Conservation (phyloP, 1,140 invertebrate genomes). For the Drosophila chauvacae region DNA sequence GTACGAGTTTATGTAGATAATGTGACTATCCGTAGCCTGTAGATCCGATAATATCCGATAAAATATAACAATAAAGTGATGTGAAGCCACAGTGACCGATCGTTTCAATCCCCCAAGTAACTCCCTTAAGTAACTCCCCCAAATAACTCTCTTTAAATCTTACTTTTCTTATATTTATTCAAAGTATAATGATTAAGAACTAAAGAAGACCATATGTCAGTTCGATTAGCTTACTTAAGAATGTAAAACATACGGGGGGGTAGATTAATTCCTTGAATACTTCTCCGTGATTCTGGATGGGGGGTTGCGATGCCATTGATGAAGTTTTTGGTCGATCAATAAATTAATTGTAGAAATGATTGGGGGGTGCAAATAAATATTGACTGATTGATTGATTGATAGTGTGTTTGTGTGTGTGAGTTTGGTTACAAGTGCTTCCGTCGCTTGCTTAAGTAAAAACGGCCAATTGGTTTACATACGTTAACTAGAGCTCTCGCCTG, state of each 20-base stretch:
- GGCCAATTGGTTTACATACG: slow-evolving; percentile 64
- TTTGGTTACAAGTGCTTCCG: slow-evolving; percentile 11
- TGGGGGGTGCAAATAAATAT: slow-evolving; percentile 48
- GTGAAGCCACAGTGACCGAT: slow-evolving; percentile 12
- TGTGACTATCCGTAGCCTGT: slow-evolving; percentile 53
- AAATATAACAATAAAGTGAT: slow-evolving; percentile 34
- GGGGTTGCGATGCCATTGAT: slow-evolving; percentile 38
- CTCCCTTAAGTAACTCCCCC: neutral
- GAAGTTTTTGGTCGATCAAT: slow-evolving; percentile 58
- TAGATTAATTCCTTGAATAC: slow-evolving; percentile 66
- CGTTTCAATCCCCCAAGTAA: slow-evolving; percentile 9
- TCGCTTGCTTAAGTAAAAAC: slow-evolving; percentile 67
- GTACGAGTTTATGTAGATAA: slow-evolving; percentile 70
- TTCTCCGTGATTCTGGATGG: slow-evolving; percentile 38
- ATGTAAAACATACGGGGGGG: slow-evolving; percentile 43
- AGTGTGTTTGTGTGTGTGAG: neutral
- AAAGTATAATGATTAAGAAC: slow-evolving; percentile 53
- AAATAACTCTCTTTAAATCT: neutral
- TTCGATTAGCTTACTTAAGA: slow-evolving; percentile 71
- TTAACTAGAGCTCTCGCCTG: slow-evolving; percentile 73
- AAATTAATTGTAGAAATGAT: slow-evolving; percentile 71
- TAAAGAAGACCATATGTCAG: slow-evolving; percentile 66
- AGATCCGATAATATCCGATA: slow-evolving; percentile 42
- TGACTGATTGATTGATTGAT: slow-evolving; percentile 29
- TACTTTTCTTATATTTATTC: slow-evolving; percentile 64